A percentile compares a stretch with the other conserved stretches of the same genome.
phyloP scores from a whole-genome alignment of 2,113 vertebrate species.

The Coregonus clupeaformis region DNA sequence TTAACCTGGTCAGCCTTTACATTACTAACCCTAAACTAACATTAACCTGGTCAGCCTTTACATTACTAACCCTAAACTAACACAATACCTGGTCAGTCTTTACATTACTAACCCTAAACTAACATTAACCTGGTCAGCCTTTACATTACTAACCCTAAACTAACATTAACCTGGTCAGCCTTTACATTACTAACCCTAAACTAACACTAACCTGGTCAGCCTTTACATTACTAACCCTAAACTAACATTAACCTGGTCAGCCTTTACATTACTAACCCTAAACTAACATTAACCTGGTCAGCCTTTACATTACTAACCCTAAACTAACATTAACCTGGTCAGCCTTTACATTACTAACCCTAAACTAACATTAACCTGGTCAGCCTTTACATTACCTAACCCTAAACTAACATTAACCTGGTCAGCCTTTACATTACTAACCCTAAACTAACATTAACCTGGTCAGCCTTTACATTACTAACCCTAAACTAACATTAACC shows the following conservation, averaged over 20 bases:
- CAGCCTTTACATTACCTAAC: too few species aligned
- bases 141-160: background rate
- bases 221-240: too few species aligned
- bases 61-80: background rate
- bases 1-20: background rate
- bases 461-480: too few species aligned
- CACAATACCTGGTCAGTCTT: background rate
- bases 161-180: background rate
- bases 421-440: background rate
- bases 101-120: background rate
- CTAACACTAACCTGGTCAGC: too few species aligned
- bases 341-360: too few species aligned
- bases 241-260: background rate
- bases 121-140: too few species aligned
- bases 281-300: background rate
- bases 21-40: background rate
- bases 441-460: background rate
- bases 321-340: background rate
- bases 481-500: background rate
- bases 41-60: too few species aligned
- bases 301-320: too few species aligned
- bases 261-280: too few species aligned
- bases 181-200: background rate
- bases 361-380: background rate
- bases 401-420: background rate